These are phyloP conservation scores for Brenthis daphne DNA, from an alignment of 2,888 invertebrate species.

Conservation along the genomic window DNA sequence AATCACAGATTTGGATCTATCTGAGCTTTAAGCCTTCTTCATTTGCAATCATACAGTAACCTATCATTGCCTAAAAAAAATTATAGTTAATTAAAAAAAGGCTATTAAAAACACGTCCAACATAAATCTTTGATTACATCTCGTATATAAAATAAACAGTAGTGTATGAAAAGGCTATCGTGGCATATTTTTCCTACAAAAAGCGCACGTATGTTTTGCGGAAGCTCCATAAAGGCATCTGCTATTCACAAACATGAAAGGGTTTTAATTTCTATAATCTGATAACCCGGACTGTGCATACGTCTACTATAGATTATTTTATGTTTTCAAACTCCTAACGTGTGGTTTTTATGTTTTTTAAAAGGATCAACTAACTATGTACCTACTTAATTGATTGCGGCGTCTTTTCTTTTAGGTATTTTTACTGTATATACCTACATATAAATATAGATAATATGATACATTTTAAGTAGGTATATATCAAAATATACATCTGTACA, in stretches of 20 bases:
- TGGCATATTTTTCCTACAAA: constrained; percentile 24
- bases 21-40: too few species aligned
- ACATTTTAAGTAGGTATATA: too few species aligned
- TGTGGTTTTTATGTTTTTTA: background rate
- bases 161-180: constrained; percentile 23
- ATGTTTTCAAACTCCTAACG: constrained; percentile 26
- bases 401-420: background rate
- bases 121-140: background rate
- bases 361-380: too few species aligned
- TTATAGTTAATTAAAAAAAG: too few species aligned
- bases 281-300: constrained; percentile 44
- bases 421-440: constrained; percentile 25
- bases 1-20: too few species aligned
- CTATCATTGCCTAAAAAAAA: too few species aligned
- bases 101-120: background rate
- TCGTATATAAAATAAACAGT: constrained; percentile 22
- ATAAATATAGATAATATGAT: too few species aligned
- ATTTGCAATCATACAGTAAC: too few species aligned
- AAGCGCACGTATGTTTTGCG: constrained; percentile 22
- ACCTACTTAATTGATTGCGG: too few species aligned
- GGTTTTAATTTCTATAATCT: constrained; percentile 50
- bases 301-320: constrained; percentile 30
- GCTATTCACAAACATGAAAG: constrained; percentile 49
- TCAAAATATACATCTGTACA: too few species aligned
- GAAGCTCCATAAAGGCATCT: constrained; percentile 33